A percentile compares a stretch with the other conserved stretches of the same genome.
Conservation (phyloP, 2,888 invertebrate genomes). For the Oligia latruncula region DNA sequence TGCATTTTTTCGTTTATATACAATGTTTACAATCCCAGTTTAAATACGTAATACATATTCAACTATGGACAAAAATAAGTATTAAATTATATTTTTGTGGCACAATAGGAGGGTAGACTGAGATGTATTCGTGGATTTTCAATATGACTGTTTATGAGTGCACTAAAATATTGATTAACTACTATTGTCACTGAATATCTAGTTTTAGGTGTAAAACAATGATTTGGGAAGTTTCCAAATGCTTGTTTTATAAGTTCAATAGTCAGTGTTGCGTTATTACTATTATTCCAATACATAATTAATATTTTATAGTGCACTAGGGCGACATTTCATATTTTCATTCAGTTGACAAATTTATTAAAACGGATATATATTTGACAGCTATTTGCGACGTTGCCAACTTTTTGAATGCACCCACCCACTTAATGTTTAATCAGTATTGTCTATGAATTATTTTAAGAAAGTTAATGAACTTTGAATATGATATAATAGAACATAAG, state of each 20-base stretch:
- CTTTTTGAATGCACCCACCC: not conserved
- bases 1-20: slow-evolving; percentile 55
- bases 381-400: not conserved
- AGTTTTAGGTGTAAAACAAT: not conserved
- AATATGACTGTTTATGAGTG: not conserved
- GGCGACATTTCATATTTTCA: not conserved
- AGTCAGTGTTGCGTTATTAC: not conserved
- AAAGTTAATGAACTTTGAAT: not conserved
- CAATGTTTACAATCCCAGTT: slow-evolving; percentile 52
- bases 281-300: not conserved
- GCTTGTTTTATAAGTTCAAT: not conserved
- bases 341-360: not conserved
- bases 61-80: slow-evolving; percentile 56
- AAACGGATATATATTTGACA: not conserved
- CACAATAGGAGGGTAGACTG: slow-evolving; percentile 41
- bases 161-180: not conserved
- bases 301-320: not conserved
- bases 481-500: no score
- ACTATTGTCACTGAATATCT: not conserved
- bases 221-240: not conserved
- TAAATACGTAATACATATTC: slow-evolving; percentile 39
- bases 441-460: not conserved
- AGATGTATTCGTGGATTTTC: slow-evolving; percentile 27
- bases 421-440: not conserved
- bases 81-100: slow-evolving; percentile 33